Conservation (phyloP, 2,888 invertebrate genomes). For the Latrodectus hesperus region DNA sequence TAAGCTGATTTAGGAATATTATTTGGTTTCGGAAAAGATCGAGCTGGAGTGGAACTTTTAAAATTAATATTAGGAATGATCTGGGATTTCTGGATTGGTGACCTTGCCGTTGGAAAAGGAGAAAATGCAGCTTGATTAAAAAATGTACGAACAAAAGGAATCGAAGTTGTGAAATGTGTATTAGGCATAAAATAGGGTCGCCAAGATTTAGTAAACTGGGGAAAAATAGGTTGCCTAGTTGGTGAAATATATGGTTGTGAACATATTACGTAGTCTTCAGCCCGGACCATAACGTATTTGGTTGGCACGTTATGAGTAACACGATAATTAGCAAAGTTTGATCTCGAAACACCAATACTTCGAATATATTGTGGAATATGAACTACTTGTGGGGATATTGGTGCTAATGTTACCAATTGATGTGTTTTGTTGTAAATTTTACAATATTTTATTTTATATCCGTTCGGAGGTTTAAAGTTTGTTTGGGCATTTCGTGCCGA, state of each 20-base stretch:
- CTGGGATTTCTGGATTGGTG: too few species aligned
- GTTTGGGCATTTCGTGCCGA: background rate
- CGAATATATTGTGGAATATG: background rate
- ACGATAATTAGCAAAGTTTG: background rate
- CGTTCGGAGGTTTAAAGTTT: background rate
- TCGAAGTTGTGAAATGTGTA: too few species aligned
- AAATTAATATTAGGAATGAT: too few species aligned
- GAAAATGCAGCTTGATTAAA: too few species aligned
- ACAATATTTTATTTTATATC: background rate
- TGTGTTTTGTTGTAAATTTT: background rate
- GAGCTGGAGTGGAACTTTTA: too few species aligned
- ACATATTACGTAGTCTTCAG: background rate
- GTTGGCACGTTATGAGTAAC: background rate
- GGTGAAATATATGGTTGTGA: background rate
- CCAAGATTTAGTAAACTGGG: background rate
- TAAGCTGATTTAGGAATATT: too few species aligned
- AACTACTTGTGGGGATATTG: background rate
- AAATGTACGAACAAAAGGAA: too few species aligned
- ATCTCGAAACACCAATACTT: background rate
- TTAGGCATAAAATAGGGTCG: too few species aligned
- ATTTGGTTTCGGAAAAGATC: too few species aligned
- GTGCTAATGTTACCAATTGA: background rate
- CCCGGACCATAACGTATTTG: background rate
- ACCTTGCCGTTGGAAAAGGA: too few species aligned
- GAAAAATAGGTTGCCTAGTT: background rate